phyloP scores from a whole-genome alignment of 1,140 invertebrate genomes.

The Zaprionus nigranus region DNA sequence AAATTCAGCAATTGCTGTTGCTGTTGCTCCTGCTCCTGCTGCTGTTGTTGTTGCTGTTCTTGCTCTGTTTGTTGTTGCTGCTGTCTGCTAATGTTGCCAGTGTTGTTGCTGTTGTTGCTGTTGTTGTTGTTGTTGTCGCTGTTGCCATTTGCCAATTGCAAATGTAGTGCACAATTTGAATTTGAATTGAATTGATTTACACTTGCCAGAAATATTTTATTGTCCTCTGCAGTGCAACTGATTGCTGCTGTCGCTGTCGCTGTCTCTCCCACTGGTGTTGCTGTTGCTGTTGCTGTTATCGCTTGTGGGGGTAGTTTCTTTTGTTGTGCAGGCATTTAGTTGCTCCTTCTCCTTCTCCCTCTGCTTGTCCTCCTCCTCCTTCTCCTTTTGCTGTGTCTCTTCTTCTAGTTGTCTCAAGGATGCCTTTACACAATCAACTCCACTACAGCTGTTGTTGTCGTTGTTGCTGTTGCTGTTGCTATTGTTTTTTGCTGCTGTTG shows the following conservation, averaged over 20 bases:
- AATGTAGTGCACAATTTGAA: constrained; percentile 28
- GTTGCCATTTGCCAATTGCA: constrained; percentile 55
- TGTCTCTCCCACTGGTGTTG: constrained; percentile 12
- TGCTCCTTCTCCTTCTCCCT: constrained; percentile 2
- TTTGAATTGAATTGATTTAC: constrained; percentile 71
- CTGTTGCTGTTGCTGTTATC: constrained; percentile 17
- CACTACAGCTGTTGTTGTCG: constrained; percentile 42
- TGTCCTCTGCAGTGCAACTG: constrained; percentile 35
- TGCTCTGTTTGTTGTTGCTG: constrained; percentile 9
- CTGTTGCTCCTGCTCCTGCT: neutral
- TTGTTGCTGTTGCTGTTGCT: constrained; percentile 9
- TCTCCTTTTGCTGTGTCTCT: constrained; percentile 35
- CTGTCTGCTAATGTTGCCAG: constrained; percentile 27
- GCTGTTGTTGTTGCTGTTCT: constrained; percentile 33
- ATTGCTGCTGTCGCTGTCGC: constrained; percentile 5
- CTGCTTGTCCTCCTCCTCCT: constrained; percentile 10
- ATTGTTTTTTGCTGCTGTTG: constrained; percentile 39
- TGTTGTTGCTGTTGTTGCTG: constrained; percentile 44
- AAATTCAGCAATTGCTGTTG: constrained; percentile 55
- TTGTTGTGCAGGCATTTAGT: constrained; percentile 62
- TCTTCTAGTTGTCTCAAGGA: constrained; percentile 52
- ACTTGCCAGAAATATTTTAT: constrained; percentile 61
- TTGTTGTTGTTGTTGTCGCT: constrained; percentile 31
- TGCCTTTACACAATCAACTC: constrained; percentile 79
- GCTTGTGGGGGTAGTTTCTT: constrained; percentile 68